Percentiles rank a stretch among this genome's conserved stretches.
Conservation (phyloP, 2,113 vertebrate species). For the Eolophus roseicapilla region DNA sequence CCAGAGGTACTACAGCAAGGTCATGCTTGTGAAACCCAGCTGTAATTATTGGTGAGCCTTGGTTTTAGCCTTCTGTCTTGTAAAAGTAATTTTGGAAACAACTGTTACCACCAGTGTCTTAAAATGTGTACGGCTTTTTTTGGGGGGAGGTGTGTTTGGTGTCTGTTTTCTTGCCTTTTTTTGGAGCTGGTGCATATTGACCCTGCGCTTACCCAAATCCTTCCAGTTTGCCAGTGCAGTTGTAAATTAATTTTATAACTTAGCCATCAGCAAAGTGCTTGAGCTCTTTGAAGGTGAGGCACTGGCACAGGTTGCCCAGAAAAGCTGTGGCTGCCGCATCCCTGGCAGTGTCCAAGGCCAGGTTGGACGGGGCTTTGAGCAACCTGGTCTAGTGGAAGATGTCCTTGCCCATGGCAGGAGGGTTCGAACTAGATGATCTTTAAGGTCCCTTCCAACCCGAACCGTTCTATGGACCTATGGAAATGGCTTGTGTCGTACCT, state of each 20-base stretch:
- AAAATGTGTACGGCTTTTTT: neutral
- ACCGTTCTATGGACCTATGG: neutral
- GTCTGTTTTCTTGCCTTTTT: neutral
- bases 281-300: neutral
- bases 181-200: neutral
- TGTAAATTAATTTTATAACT: neutral
- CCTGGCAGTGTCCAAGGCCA: neutral
- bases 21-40: neutral
- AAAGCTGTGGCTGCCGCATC: neutral
- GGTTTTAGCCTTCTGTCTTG: neutral
- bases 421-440: neutral
- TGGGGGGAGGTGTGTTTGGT: fast-evolving
- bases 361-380: neutral
- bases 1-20: neutral
- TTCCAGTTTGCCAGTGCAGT: neutral
- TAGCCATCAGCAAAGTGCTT: neutral
- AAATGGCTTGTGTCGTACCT: fast-evolving
- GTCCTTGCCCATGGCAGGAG: neutral
- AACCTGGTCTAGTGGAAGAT: neutral
- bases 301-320: neutral
- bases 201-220: neutral
- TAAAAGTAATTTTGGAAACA: neutral
- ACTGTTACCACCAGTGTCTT: neutral
- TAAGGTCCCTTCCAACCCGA: neutral
- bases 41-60: neutral